phyloP scores from a whole-genome alignment of 2,888 invertebrate species.

The Nephrotoma guestfalica region DNA sequence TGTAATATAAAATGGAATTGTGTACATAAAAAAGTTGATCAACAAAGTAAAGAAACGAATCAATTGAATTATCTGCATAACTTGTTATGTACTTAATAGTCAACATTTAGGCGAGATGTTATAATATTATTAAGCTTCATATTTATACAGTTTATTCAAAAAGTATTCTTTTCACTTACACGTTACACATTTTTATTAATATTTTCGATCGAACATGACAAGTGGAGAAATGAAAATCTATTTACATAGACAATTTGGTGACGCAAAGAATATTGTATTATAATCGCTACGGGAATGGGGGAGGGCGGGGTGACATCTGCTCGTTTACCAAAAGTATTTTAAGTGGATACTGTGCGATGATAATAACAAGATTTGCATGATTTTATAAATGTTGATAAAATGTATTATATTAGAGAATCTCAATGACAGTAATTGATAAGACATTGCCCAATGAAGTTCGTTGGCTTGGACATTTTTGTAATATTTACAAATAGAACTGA shows the following conservation, averaged over 20 bases:
- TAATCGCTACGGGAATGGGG: background rate
- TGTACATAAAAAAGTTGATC: background rate
- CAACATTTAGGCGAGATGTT: background rate
- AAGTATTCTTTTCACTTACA: background rate
- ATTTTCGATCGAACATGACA: background rate
- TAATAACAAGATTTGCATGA: background rate
- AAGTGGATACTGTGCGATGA: background rate
- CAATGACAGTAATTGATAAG: too few species aligned
- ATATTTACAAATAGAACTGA: too few species aligned
- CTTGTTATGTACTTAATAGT: background rate
- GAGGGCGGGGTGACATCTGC: background rate
- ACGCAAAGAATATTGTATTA: background rate
- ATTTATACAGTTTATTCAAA: too few species aligned
- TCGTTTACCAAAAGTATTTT: background rate
- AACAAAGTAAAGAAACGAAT: background rate
- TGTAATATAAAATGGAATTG: too few species aligned
- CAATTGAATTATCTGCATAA: background rate
- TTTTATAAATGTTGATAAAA: background rate
- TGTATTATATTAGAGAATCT: too few species aligned
- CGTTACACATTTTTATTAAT: background rate
- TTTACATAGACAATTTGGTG: background rate
- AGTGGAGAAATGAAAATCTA: background rate
- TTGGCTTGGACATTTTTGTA: too few species aligned
- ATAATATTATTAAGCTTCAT: background rate
- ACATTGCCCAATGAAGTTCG: too few species aligned